Conservation (phyloP, 2,113 vertebrate species). For the Xyrauchen texanus region DNA sequence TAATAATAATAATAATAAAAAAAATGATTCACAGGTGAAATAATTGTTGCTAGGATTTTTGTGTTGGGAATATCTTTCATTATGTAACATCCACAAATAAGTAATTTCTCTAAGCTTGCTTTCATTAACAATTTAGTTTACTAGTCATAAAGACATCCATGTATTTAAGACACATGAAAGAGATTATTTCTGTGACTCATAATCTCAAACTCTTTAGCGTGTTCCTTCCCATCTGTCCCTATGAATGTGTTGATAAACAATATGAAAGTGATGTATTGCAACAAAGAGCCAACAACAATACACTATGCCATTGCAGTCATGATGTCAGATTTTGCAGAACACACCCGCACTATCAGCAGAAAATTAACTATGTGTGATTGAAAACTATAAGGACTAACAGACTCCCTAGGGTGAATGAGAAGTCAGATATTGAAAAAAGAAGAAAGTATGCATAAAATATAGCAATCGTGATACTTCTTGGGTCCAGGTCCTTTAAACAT, state of each 20-base stretch:
- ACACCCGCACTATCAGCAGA: not conserved
- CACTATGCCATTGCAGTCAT: not conserved
- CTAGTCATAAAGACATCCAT: slow-evolving; percentile 31
- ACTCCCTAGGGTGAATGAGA: not conserved
- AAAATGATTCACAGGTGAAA: slow-evolving; percentile 18
- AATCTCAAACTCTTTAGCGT: not conserved
- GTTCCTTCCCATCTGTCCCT: slow-evolving; percentile 20
- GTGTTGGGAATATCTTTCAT: slow-evolving; percentile 5
- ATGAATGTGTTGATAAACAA: slow-evolving; percentile 48
- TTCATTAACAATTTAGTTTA: slow-evolving; percentile 43
- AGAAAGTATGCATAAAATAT: too few relatives aligned
- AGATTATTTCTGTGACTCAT: slow-evolving; percentile 10
- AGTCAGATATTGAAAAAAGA: not conserved
- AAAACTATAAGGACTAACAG: too few relatives aligned
- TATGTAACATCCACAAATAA: slow-evolving; percentile 34
- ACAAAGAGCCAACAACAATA: slow-evolving; percentile 37
- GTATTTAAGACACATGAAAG: slow-evolving; percentile 27
- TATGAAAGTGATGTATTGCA: slow-evolving; percentile 23
- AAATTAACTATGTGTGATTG: too few relatives aligned
- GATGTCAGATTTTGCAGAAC: slow-evolving; percentile 14
- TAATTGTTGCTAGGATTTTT: not conserved
- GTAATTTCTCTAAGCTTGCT: slow-evolving; percentile 27
- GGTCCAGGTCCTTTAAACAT: not conserved
- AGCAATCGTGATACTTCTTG: too few relatives aligned
- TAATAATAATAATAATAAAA: not conserved